phyloP scores from a whole-genome alignment of 2,888 invertebrate species.

The Phragmatobia fuliginosa region DNA sequence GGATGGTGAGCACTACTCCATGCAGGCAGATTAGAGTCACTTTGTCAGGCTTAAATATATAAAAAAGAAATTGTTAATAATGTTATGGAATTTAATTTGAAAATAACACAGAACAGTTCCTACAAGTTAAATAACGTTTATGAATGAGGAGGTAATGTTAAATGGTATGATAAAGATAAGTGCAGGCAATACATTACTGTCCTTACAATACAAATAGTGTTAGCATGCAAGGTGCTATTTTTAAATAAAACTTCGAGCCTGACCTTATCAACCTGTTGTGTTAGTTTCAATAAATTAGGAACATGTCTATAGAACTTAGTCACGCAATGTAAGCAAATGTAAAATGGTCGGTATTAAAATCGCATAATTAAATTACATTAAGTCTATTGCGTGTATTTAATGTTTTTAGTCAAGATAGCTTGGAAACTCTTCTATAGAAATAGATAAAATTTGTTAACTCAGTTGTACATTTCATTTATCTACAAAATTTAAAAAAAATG shows the following conservation, averaged over 20 bases:
- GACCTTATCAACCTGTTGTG: not conserved
- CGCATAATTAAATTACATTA: not conserved
- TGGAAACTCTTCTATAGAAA: not conserved
- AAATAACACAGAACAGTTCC: too few relatives aligned
- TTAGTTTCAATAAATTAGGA: not conserved
- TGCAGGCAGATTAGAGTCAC: too few relatives aligned
- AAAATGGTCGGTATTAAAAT: not conserved
- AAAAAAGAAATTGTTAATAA: too few relatives aligned
- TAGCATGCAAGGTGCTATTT: not conserved
- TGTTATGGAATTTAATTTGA: too few relatives aligned
- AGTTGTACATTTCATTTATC: not conserved
- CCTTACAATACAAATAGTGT: not conserved
- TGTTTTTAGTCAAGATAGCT: not conserved
- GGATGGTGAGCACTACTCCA: too few relatives aligned
- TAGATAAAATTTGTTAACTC: not conserved
- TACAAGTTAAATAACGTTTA: too few relatives aligned
- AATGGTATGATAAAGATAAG: not conserved
- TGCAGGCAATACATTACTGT: not conserved
- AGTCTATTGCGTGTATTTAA: not conserved
- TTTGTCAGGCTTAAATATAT: too few relatives aligned
- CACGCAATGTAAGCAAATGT: conserved; percentile 1
- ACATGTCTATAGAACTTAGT: not conserved
- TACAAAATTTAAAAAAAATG: too few relatives aligned
- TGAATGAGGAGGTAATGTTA: too few relatives aligned
- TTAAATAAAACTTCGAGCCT: not conserved